A percentile compares a stretch with the other conserved stretches of the same genome.
Evolutionary conservation across 2,113 vertebrate genomes (phyloP).

Genomic region (Brienomyrus longianalis): DNA sequence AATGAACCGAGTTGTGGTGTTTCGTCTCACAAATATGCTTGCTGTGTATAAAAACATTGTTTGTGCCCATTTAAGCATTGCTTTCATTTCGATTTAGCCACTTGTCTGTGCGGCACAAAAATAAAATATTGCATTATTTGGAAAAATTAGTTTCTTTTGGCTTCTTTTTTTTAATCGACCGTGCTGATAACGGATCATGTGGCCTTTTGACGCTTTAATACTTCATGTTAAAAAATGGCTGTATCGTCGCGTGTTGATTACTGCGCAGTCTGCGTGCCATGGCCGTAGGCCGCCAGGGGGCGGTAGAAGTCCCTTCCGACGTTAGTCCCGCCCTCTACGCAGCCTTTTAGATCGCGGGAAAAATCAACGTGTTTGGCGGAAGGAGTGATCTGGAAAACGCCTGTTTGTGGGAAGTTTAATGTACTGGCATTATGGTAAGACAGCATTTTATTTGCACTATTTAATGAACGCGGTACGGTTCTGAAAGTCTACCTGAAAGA

Average conservation of each 20-base stretch:
- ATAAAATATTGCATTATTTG: conserved; percentile 49
- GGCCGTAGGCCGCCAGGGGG: background rate
- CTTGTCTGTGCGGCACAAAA: conserved; percentile 46
- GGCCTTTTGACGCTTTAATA: background rate
- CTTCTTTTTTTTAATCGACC: background rate
- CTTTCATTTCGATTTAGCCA: conserved; percentile 48
- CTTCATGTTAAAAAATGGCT: background rate
- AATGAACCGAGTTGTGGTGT: conserved; percentile 36
- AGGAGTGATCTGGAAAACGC: background rate
- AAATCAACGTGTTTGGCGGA: background rate
- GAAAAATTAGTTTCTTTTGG: conserved; percentile 18
- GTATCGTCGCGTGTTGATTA: background rate
- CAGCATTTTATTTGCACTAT: background rate
- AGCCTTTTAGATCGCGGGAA: background rate
- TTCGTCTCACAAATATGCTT: conserved; percentile 18
- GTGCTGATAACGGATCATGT: too few relatives aligned
- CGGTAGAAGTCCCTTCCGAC: background rate
- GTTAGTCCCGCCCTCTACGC: background rate
- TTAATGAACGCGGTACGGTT: background rate
- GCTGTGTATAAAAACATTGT: conserved; percentile 27
- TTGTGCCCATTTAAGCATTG: conserved; percentile 60
- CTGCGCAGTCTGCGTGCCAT: background rate
- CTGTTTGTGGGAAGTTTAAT: background rate
- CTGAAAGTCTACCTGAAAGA: background rate
- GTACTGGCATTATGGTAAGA: background rate